phyloP scores from a whole-genome alignment of 2,888 invertebrate species.

The Geophilus truncorum region DNA sequence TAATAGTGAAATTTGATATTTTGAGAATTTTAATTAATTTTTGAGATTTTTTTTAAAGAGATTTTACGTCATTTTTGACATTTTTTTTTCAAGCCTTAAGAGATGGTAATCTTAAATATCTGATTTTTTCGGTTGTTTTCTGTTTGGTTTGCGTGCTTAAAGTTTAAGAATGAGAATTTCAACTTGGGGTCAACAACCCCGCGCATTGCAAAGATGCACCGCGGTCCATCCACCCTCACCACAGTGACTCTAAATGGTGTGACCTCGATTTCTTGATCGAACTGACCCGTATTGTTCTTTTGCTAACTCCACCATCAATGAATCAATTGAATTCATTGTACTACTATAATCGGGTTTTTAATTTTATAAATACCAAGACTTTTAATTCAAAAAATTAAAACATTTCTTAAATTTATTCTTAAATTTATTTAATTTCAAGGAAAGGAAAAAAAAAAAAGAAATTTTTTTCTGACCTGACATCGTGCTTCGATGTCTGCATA shows the following conservation, averaged over 20 bases:
- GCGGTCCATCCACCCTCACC: not conserved
- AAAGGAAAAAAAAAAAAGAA: not conserved
- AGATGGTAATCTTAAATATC: too few species aligned
- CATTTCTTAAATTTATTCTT: too few species aligned
- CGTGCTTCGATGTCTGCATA: slow-evolving; percentile 35
- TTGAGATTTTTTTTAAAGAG: too few species aligned
- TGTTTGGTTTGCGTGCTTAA: too few species aligned
- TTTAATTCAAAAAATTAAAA: too few species aligned
- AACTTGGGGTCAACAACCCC: not conserved
- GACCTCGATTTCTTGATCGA: not conserved
- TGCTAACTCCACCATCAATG: not conserved
- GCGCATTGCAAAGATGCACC: not conserved
- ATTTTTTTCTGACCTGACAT: slow-evolving; percentile 33
- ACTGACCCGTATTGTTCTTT: not conserved
- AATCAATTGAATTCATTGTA: not conserved
- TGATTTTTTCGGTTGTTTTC: too few species aligned
- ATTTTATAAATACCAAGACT: too few species aligned
- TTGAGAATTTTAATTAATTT: too few species aligned
- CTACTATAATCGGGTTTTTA: not conserved
- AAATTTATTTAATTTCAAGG: too few species aligned
- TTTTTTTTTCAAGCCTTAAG: too few species aligned
- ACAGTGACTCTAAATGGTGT: not conserved
- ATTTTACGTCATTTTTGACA: too few species aligned
- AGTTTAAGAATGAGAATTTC: not conserved
- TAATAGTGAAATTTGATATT: too few species aligned